phyloP scores from a whole-genome alignment of 2,888 invertebrate genomes.

The Cremastinae sp. region DNA sequence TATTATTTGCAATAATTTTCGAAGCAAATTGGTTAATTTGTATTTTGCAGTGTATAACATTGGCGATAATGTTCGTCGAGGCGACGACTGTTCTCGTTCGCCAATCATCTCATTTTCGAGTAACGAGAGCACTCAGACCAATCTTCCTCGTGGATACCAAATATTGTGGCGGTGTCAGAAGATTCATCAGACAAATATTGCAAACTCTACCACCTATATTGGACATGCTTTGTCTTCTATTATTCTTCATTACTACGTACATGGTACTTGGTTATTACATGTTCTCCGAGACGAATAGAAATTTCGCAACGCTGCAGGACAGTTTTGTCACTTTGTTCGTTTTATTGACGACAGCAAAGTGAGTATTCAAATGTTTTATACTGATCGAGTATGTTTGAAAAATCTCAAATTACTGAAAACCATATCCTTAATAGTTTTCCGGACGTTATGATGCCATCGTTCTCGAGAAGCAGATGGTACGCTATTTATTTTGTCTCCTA shows the following conservation, averaged over 20 bases:
- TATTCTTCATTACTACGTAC: slow-evolving; percentile 93
- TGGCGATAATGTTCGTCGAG: slow-evolving; percentile 91
- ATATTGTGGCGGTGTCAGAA: slow-evolving; percentile 89
- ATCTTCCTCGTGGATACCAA: slow-evolving; percentile 93
- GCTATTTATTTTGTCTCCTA: slow-evolving; percentile 94
- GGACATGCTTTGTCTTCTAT: slow-evolving; percentile 91
- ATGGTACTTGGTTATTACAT: slow-evolving; percentile 91
- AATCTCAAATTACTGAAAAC: not conserved
- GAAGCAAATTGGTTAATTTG: no score
- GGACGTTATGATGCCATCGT: slow-evolving; percentile 96
- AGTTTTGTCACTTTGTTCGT: slow-evolving; percentile 95
- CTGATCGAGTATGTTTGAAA: no score
- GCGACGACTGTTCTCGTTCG: slow-evolving; percentile 90
- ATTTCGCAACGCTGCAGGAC: slow-evolving; percentile 89
- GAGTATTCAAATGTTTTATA: slow-evolving; percentile 81
- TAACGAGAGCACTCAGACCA: slow-evolving; percentile 93
- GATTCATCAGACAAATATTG: slow-evolving; percentile 90
- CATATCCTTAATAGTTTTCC: slow-evolving; percentile 85
- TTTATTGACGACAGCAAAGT: slow-evolving; percentile 95
- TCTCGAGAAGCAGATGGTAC: slow-evolving; percentile 89
- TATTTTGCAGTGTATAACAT: slow-evolving; percentile 85
- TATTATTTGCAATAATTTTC: no score
- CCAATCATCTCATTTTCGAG: slow-evolving; percentile 92
- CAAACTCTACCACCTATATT: slow-evolving; percentile 93
- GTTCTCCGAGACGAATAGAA: slow-evolving; percentile 89